phyloP scores from a whole-genome alignment of 2,797 vertebrate genomes.

The Mormyrus proboscirostris region DNA sequence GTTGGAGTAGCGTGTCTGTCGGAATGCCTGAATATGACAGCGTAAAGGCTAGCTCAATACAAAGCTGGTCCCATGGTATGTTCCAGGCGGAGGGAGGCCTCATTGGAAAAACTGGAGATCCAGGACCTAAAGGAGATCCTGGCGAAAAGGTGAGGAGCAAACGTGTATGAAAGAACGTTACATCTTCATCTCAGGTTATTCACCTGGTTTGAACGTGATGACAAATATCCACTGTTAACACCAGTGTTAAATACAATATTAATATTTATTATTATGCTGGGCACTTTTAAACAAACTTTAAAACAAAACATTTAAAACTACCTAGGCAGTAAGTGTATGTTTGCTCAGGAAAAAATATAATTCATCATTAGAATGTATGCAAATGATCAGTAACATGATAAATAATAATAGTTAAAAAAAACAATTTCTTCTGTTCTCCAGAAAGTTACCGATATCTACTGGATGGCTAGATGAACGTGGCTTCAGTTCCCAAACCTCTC shows the following conservation, averaged over 20 bases:
- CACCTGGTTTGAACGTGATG: background rate
- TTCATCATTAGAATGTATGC: background rate
- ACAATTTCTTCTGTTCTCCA: background rate
- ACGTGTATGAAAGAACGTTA: background rate
- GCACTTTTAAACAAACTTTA: background rate
- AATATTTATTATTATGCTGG: background rate
- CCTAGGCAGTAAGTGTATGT: background rate
- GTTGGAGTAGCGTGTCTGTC: background rate
- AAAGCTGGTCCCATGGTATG: slow-evolving; percentile 17
- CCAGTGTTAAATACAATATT: background rate
- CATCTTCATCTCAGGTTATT: background rate
- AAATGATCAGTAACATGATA: background rate
- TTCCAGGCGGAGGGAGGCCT: slow-evolving; percentile 54
- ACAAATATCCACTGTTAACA: background rate
- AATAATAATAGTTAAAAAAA: background rate
- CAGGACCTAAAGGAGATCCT: slow-evolving; percentile 60
- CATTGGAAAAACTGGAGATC: slow-evolving; percentile 48
- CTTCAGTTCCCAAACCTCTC: background rate
- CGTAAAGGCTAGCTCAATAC: background rate
- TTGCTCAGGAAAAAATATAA: background rate
- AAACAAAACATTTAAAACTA: background rate
- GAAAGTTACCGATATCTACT: background rate
- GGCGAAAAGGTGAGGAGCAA: slow-evolving; percentile 56
- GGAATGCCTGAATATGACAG: background rate
- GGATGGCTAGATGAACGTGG: background rate